Evolutionary conservation across 2,113 vertebrate species (phyloP).

Genomic region (Xiphias gladius): DNA sequence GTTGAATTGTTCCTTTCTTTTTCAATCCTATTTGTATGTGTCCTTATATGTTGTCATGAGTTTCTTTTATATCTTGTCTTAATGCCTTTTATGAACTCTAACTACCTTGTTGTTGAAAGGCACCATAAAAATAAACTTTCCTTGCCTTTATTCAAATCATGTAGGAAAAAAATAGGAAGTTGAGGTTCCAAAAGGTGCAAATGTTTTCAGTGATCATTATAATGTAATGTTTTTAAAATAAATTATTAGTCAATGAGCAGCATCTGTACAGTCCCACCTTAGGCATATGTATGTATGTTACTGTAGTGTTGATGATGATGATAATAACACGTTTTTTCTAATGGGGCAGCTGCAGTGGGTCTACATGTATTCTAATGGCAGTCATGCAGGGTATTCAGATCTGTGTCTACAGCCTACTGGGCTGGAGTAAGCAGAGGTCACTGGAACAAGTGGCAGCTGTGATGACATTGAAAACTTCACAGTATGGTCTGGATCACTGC

Average conservation of each 20-base stretch:
- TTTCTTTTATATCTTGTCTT: no score
- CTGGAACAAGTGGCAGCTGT: conserved; percentile 15
- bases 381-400: conserved; percentile 8
- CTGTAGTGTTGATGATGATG: background rate
- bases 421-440: conserved; percentile 20
- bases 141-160: no score
- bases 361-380: conserved; percentile 24
- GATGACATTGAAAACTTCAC: conserved; percentile 30
- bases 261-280: background rate
- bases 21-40: background rate
- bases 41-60: background rate
- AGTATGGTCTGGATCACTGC: conserved; percentile 26
- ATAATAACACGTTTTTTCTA: background rate
- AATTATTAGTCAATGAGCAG: background rate
- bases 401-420: conserved; percentile 15
- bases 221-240: background rate
- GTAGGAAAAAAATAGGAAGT: background rate
- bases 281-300: no score
- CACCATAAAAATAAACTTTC: no score
- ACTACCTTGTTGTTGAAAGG: no score
- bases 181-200: background rate
- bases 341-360: conserved; percentile 3
- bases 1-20: background rate
- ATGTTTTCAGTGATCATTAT: background rate
- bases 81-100: no score